Conservation (phyloP, 2,113 vertebrate species). For the Aspiorhynchus laticeps region DNA sequence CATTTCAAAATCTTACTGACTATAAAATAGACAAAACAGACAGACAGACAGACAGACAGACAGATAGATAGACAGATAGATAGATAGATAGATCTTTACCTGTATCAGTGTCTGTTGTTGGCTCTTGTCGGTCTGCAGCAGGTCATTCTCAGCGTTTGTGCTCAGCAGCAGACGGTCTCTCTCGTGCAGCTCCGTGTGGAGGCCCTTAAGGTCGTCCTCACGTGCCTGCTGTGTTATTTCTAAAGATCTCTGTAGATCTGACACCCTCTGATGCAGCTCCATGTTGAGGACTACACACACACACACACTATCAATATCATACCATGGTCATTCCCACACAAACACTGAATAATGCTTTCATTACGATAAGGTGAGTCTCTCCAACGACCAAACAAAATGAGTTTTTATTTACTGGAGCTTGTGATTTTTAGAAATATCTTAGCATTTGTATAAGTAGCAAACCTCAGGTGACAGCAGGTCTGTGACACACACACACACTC, state of each 20-base stretch:
- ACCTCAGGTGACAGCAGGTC: too few relatives aligned
- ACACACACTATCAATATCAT: background rate
- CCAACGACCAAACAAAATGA: background rate
- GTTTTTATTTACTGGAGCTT: too few relatives aligned
- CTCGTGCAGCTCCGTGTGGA: constrained; percentile 79
- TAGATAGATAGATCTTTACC: constrained; percentile 43
- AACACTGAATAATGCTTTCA: background rate
- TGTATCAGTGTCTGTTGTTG: constrained; percentile 76
- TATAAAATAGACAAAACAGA: too few relatives aligned
- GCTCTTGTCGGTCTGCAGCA: constrained; percentile 77
- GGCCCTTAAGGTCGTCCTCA: constrained; percentile 79
- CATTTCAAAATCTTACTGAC: too few relatives aligned
- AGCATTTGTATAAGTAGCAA: too few relatives aligned
- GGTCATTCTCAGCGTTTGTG: constrained; percentile 73
- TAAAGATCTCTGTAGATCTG: constrained; percentile 78
- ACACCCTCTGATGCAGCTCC: constrained; percentile 79
- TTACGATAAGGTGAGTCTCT: background rate
- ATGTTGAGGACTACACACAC: constrained; percentile 71
- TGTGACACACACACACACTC: background rate
- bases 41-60: too few relatives aligned
- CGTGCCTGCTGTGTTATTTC: constrained; percentile 75
- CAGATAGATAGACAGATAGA: too few relatives aligned
- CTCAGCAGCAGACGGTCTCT: constrained; percentile 79
- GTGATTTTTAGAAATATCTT: too few relatives aligned
- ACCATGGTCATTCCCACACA: background rate